Evolutionary conservation across 2,888 invertebrate species (phyloP), one percentile per base, ranked within the genome.

Genomic region (Pristionchus japonicus): DNA sequence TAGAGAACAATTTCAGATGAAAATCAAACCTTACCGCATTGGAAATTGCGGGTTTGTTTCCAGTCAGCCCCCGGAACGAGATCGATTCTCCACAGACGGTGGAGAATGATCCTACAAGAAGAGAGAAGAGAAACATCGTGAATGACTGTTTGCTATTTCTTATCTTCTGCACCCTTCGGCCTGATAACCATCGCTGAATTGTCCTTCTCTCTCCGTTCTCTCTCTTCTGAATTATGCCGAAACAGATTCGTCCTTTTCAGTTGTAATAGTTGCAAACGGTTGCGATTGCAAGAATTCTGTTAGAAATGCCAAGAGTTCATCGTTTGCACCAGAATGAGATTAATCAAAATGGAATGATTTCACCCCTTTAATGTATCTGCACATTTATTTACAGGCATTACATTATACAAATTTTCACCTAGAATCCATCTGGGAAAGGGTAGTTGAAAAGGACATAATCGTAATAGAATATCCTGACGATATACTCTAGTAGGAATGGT

Each of bases 401-500:
- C 3, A 20, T 23, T 0, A 64, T 43, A 4, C 0, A 37, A 61
- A 61, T 27, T 20, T 85, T n/a, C 3, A 1, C 27, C 86, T 87
- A 74, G 87, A 87, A 87, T 6, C 87, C 87, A 4, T 87, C 80
- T 0, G 87, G 87, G 31, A 87, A 87, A 3, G 77, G 87, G n/a
- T 87, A 87, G 4, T 87, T 77, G n/a, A 87, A 43, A 20, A 87
- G 88, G 52, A 89, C 87, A 77, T 91, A 93, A 88, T 93, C 93
- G 89, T 91, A 89, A 88, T 93, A 93, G 88, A 92, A 93, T 93
- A 93, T 93, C 84, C 90, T 89, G 23, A 93, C 91, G 57, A 93
- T 89, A 86, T 91, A 93, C 89, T 93, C 93, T 91, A 93, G 92
- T 37, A 93, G 89, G 86, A 93, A 93, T n/a, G 93, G 91, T 20